These are phyloP conservation scores for Heliothis peltigera DNA, from an alignment of 2,888 invertebrate genomes.

Conservation along the genomic window DNA sequence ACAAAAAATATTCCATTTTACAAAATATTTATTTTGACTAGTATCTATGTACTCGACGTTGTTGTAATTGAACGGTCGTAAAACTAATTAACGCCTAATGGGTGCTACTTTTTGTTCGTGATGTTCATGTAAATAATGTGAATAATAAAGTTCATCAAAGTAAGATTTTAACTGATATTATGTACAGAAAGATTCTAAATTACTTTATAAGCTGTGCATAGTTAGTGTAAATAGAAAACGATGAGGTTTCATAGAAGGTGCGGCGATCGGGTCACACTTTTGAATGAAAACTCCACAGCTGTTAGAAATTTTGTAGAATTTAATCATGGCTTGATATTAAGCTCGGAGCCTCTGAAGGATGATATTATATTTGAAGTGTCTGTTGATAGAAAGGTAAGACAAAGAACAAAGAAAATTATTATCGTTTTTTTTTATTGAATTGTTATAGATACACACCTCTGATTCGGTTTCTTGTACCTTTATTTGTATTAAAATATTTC, in stretches of 20 bases:
- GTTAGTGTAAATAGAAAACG: slow-evolving; percentile 53
- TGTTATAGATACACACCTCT: background rate
- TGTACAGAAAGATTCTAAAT: slow-evolving; percentile 49
- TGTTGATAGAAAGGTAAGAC: slow-evolving; percentile 95
- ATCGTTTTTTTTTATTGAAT: background rate
- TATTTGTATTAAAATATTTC: background rate
- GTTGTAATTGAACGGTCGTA: slow-evolving; percentile 43
- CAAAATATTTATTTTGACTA: slow-evolving; percentile 38
- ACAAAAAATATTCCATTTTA: slow-evolving; percentile 25
- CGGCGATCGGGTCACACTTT: slow-evolving; percentile 95
- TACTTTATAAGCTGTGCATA: slow-evolving; percentile 42
- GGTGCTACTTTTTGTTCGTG: slow-evolving; percentile 54
- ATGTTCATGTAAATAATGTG: slow-evolving; percentile 58
- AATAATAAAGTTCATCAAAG: slow-evolving; percentile 42
- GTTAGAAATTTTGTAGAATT: slow-evolving; percentile 94
- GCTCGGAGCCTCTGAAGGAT: slow-evolving; percentile 94
- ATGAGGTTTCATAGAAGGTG: slow-evolving; percentile 94
- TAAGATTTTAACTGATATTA: slow-evolving; percentile 55
- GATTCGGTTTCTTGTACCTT: background rate
- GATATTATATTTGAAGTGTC: slow-evolving; percentile 96
- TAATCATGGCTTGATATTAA: slow-evolving; percentile 96
- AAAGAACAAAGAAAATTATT: slow-evolving; percentile 29
- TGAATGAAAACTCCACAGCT: slow-evolving; percentile 95
- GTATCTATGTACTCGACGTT: slow-evolving; percentile 18
- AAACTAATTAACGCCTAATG: slow-evolving; percentile 47